These are phyloP conservation scores for Calephelis perditalis DNA, from an alignment of 2,888 invertebrate genomes.

Conservation along the genomic window DNA sequence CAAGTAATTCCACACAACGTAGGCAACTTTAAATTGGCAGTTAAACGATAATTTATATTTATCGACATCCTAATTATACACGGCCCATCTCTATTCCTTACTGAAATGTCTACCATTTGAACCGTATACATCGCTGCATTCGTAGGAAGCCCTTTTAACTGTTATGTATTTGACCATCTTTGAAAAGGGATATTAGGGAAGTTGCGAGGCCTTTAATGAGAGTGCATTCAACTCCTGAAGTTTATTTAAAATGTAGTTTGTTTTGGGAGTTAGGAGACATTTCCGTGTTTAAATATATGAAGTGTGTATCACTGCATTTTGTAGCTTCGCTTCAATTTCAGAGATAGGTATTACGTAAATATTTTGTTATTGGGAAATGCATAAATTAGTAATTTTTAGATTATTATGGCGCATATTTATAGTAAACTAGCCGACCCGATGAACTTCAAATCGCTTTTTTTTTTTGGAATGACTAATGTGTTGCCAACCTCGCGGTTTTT, in stretches of 20 bases:
- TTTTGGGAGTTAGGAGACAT: slow-evolving; percentile 59
- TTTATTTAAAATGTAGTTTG: slow-evolving; percentile 51
- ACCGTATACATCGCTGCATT: slow-evolving; percentile 38
- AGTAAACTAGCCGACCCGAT: too few relatives aligned
- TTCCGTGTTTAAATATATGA: slow-evolving; percentile 48
- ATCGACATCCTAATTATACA: slow-evolving; percentile 23
- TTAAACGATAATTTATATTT: not conserved
- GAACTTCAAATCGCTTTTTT: too few relatives aligned
- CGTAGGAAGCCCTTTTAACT: slow-evolving; percentile 12
- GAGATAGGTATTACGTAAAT: too few relatives aligned
- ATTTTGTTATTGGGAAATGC: too few relatives aligned
- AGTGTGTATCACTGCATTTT: not conserved
- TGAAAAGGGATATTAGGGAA: slow-evolving; percentile 45
- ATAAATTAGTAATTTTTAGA: too few relatives aligned
- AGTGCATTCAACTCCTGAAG: slow-evolving; percentile 62
- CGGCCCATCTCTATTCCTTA: slow-evolving; percentile 25
- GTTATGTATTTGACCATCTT: slow-evolving; percentile 31
- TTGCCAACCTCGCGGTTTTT: too few relatives aligned
- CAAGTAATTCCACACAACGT: too few relatives aligned
- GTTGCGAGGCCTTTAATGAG: slow-evolving; percentile 69
- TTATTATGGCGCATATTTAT: too few relatives aligned
- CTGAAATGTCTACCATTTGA: slow-evolving; percentile 48
- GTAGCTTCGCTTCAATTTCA: not conserved
- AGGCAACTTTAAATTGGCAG: too few relatives aligned
- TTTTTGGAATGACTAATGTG: too few relatives aligned